Evolutionary conservation across 2,888 invertebrate genomes (phyloP), one percentile per base, ranked within the genome.

Genomic region (Oxystoma pomonae): DNA sequence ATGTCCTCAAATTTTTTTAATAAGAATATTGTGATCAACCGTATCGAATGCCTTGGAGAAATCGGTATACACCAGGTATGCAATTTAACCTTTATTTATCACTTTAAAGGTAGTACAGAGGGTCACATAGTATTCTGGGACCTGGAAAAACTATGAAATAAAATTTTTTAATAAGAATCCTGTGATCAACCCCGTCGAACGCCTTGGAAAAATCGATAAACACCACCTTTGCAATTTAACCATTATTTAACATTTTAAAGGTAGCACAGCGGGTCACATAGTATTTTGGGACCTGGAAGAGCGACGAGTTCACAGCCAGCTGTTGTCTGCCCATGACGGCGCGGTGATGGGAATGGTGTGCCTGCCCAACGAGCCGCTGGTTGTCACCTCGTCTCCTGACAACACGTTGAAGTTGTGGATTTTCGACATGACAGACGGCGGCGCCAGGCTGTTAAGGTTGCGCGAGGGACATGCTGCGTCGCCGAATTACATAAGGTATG

Each of bases 101-200:
- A n/a, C n/a, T n/a, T n/a, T n/a, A n/a, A 21, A 65, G 65, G 72
- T 9, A 71, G 72, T 65, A 80, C 84, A 3, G 82, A 85, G 55
- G 98, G 99, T 0, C 91, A 95, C 74, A 85, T 98, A 70, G 93
- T 94, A 0, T 85, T 98, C 76, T 99, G 98, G 98, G 90, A 98
- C 81, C 83, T 99, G 55, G 93, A 94, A 74, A 89, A 94, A 67
- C 84, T 84, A 68, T 86, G 88, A 76, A n/a, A n/a, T n/a, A n/a
- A n/a, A n/a, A n/a, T n/a, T n/a, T n/a, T n/a, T n/a, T n/a, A n/a
- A n/a, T n/a, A n/a, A n/a, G n/a, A n/a, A n/a, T n/a, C n/a, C n/a
- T n/a, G n/a, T n/a, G n/a, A n/a, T n/a, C n/a, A n/a, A n/a, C n/a
- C n/a, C n/a, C n/a, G n/a, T n/a, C n/a, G n/a, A n/a, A n/a, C n/a